Evolutionary conservation across 1,140 invertebrate species (phyloP).

Genomic region (Mylabris phalerata): DNA sequence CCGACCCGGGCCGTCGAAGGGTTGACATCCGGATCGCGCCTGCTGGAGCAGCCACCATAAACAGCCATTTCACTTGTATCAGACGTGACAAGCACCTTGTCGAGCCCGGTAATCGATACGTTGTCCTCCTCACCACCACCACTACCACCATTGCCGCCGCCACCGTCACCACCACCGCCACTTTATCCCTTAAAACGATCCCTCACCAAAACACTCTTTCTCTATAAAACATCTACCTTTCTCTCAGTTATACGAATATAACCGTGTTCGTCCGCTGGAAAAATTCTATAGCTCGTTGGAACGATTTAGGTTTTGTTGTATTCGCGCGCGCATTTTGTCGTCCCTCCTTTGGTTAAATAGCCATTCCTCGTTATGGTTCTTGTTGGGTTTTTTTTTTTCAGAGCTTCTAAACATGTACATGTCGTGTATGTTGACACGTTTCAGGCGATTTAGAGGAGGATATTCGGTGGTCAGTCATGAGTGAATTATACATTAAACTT

Average conservation of each 20-base stretch:
- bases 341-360: conserved; percentile 6
- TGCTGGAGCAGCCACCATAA: conserved; percentile 23
- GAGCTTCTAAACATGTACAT: neutral
- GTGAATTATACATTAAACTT: too few species aligned
- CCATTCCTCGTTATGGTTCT: conserved; percentile 2
- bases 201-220: too few species aligned
- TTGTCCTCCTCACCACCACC: too few species aligned
- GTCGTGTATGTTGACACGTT: too few species aligned
- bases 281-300: conserved; percentile 19
- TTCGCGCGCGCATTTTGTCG: neutral
- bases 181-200: too few species aligned
- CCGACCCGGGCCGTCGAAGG: conserved; percentile 8
- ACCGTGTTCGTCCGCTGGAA: conserved; percentile 20
- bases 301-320: conserved; percentile 7
- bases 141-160: too few species aligned
- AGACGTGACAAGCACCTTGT: conserved; percentile 35
- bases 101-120: conserved; percentile 32
- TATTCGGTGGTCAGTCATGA: too few species aligned
- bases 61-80: conserved; percentile 35
- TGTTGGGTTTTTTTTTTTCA: neutral
- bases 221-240: too few species aligned
- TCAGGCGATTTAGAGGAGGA: too few species aligned
- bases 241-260: neutral
- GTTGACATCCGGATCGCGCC: conserved; percentile 24
- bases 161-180: too few species aligned